A percentile compares a stretch with the other conserved stretches of the same genome.
Conservation (phyloP, 2,113 vertebrate genomes). For the Lophotis ruficrista region DNA sequence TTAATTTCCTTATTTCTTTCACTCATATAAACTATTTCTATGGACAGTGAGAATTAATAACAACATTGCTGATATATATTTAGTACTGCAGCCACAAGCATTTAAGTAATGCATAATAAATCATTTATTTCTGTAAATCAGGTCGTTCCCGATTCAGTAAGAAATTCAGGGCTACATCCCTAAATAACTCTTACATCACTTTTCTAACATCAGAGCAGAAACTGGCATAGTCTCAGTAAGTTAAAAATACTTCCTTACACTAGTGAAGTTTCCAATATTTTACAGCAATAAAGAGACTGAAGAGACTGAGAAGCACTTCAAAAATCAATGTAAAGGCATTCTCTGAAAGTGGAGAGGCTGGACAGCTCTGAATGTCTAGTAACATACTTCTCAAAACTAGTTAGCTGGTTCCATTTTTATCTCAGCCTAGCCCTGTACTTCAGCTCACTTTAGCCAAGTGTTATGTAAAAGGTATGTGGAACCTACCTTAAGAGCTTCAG, state of each 20-base stretch:
- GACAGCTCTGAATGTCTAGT: neutral
- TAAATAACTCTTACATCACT: slow-evolving; percentile 58
- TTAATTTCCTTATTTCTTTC: neutral
- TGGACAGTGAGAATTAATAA: neutral
- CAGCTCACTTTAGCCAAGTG: neutral
- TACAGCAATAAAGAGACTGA: neutral
- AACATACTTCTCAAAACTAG: neutral
- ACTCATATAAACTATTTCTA: neutral
- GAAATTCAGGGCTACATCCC: neutral
- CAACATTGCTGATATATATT: neutral
- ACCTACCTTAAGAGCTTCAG: neutral
- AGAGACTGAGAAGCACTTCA: neutral
- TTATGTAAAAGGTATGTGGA: neutral
- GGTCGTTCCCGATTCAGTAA: neutral
- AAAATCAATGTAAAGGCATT: neutral
- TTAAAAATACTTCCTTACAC: slow-evolving; percentile 6
- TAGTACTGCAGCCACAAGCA: neutral
- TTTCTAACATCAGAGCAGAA: slow-evolving; percentile 13
- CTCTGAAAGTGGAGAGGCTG: neutral
- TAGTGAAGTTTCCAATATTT: neutral
- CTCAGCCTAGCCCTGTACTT: neutral
- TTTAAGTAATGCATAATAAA: slow-evolving; percentile 36
- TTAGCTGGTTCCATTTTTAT: neutral
- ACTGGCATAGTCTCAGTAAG: neutral
- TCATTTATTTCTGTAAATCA: slow-evolving; percentile 19